Evolutionary conservation across 2,888 invertebrate species (phyloP), one percentile per base, ranked within the genome.

Genomic region (Thecocarcelia acutangulata): DNA sequence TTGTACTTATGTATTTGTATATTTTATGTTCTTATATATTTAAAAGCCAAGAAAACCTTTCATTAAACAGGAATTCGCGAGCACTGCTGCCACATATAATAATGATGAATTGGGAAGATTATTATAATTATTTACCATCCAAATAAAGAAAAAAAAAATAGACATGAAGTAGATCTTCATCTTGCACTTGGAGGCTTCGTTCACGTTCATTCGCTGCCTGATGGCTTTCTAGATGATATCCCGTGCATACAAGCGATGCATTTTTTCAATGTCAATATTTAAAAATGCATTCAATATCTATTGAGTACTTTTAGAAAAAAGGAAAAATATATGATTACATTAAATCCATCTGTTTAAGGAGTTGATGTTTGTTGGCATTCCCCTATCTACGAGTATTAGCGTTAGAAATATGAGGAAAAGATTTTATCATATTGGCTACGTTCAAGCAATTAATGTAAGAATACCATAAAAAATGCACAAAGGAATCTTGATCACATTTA

Each of bases 91-190:
- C 80, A 70, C 74, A 85, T 85, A 85, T 85, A 87, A 87, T 87
- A 87, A 88, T 88, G 88, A 88, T 88, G 88, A 87, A 88, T 87
- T 87, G 87, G 85, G 85, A 11, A 86, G 84, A 88, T 88, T 87
- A 87, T 84, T 85, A 85, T 86, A 87, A 86, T 86, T 85, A 76
- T 66, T 75, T 59, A 21, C 85, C 80, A 80, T 66, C 78, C 72
- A 83, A 83, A 83, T 66, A 80, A 80, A 69, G 12, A 17, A 68
- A n/a, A 46, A 24, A 37, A 21, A 44, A 44, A 79, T 40, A 69
- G 64, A 72, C 24, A 58, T 76, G 52, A 66, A 61, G 48, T 50
- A 75, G 81, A 82, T 66, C 54, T 70, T 33, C 46, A 69, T 56
- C 44, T 56, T 46, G n/a, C 46, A 56, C 33, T 21, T 15, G 12